Base-by-base conservation (phyloP, 2,113 vertebrate genomes). In the Sialia sialis region DNA sequence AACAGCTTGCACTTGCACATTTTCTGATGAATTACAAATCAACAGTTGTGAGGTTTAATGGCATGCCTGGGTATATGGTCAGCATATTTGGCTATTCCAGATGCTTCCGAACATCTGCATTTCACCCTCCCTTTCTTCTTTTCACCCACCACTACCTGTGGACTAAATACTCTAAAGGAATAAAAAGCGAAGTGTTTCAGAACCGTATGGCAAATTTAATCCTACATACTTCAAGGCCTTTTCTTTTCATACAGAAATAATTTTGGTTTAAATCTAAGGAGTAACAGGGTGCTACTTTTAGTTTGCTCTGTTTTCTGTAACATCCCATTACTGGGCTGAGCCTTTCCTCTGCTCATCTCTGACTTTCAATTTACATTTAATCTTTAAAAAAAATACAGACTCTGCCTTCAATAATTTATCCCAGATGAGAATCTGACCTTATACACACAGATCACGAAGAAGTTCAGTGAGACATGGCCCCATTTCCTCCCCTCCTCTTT, bases 401-500 rank as follows among this genome's bases (percentile, higher is more conserved):
- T 64, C n/a, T 81, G 59, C 41, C 69, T 82, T 89, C 69, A 94
- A 29, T 92, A 96, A 97, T 95, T 89, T 94, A 84, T 75, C 36
- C 93, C 89, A 94, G 70, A 89, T 89, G 91, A 89, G 67, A 91
- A 80, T 93, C 93, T 94, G 93, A 93, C 75, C 78, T 93, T 87
- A 62, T 55, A 83, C 48, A 83, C 59, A 66, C 66, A 89, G 76
- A 90, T 76, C 89, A 74, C 3, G 0, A 69, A 87, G 74, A 89
- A 84, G 72, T 94, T 95, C 93, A 91, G 44, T 36, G 59, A 85
- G 67, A 96, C 74, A 83, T 15, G 59, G 67, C 63, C 67, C 30
- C 67, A 38, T 85, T 96, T 96, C 74, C 63, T 94, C 81, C 26
- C 49, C 49, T 73, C 43, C 27, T 34, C 30, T 85, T 67, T 94